Evolutionary conservation across 2,797 vertebrate genomes (phyloP).

Genomic region (Hyperoplus lanceolatus): DNA sequence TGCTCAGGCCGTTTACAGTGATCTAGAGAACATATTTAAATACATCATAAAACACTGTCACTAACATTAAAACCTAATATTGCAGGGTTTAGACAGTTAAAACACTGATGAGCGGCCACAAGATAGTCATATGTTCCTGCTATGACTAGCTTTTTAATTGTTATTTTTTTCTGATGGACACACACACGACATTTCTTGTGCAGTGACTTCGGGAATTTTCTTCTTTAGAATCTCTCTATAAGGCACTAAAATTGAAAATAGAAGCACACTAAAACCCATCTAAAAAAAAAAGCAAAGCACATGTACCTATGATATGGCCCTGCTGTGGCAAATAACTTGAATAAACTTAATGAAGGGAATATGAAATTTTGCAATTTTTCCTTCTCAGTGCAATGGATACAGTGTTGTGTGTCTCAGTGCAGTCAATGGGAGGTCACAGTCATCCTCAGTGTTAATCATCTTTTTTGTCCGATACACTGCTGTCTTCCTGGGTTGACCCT

Average conservation of each 20-base stretch:
- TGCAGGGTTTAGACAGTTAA: constrained; percentile 5
- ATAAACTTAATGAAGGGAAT: constrained; percentile 12
- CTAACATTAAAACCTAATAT: constrained; percentile 5
- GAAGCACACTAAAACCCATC: constrained; percentile 47
- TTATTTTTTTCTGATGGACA: constrained; percentile 3
- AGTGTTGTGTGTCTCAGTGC: constrained; percentile 14
- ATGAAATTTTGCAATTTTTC: constrained; percentile 5
- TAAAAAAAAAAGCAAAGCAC: constrained; percentile 60
- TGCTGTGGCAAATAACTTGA: constrained; percentile 39
- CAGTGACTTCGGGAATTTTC: constrained; percentile 22
- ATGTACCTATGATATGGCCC: constrained; percentile 38
- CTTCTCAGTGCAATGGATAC: constrained; percentile 33
- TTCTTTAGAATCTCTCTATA: constrained; percentile 64
- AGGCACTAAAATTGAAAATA: constrained; percentile 75
- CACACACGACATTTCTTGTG: constrained; percentile 28
- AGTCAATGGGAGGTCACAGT: constrained; percentile 8
- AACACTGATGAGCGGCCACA: constrained; percentile 15
- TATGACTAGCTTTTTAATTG: neutral
- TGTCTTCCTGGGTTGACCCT: constrained; percentile 80
- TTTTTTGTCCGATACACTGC: constrained; percentile 91
- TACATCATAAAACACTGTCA: constrained; percentile 32
- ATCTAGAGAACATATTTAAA: constrained; percentile 19
- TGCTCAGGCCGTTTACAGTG: constrained; percentile 21
- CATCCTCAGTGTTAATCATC: constrained; percentile 86
- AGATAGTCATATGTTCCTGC: constrained; percentile 3